Evolutionary conservation across 92 coral and sea anemone genomes (phyloP).

Genomic region (Isaurus tuberculatus): DNA sequence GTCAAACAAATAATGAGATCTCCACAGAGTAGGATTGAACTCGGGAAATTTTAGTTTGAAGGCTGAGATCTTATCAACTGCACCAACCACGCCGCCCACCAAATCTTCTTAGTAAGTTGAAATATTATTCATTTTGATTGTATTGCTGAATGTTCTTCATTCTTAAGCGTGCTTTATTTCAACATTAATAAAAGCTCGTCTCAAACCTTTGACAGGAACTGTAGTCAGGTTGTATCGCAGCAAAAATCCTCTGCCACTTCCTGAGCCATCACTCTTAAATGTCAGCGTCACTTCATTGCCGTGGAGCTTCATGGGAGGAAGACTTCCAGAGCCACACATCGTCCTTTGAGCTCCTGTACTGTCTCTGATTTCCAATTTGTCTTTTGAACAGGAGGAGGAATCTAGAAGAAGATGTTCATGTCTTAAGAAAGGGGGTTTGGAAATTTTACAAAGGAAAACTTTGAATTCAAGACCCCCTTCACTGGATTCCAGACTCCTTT

Average conservation of each 20-base stretch:
- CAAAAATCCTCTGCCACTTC: constrained; percentile 23
- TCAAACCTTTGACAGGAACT: constrained; percentile 6
- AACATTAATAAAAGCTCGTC: neutral
- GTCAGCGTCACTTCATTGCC: constrained; percentile 15
- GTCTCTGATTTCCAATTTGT: constrained; percentile 8
- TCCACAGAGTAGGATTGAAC: too few relatives aligned
- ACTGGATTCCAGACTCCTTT: neutral
- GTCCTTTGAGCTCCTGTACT: neutral
- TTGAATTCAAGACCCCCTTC: neutral
- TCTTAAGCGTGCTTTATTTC: too few relatives aligned
- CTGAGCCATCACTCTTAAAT: constrained; percentile 35
- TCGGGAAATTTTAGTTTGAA: too few relatives aligned
- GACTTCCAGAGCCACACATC: constrained; percentile 3
- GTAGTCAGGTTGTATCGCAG: constrained; percentile 8
- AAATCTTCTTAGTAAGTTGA: too few relatives aligned
- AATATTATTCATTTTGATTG: too few relatives aligned
- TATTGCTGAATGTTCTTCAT: too few relatives aligned
- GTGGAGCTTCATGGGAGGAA: neutral
- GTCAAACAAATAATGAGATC: too few relatives aligned
- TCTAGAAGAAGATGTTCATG: neutral
- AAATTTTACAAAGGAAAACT: too few relatives aligned
- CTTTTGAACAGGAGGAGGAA: constrained; percentile 15
- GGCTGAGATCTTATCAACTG: too few relatives aligned
- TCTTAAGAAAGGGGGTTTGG: too few relatives aligned
- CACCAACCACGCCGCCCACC: too few relatives aligned